Evolutionary conservation across 2,797 vertebrate genomes (phyloP).

Genomic region (Ctenopoma multispine): DNA sequence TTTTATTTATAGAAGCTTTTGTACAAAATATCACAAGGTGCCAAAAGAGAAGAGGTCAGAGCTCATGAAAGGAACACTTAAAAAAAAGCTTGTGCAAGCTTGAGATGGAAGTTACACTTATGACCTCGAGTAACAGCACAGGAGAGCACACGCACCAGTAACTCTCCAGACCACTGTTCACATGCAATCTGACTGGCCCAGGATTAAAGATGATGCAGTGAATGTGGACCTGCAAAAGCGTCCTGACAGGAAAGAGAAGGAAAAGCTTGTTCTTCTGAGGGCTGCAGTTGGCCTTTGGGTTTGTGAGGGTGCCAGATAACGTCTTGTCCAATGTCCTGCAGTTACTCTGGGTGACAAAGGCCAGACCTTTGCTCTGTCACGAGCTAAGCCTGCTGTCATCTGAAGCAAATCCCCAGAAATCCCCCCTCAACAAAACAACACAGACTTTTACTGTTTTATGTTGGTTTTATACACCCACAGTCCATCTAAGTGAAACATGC

Average conservation of each 20-base stretch:
- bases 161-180: constrained; percentile 34
- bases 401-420: constrained; percentile 68
- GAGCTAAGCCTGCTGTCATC: constrained; percentile 70
- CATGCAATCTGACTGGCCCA: constrained; percentile 50
- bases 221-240: constrained; percentile 55
- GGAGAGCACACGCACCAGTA: constrained; percentile 39
- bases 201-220: constrained; percentile 59
- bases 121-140: constrained; percentile 50
- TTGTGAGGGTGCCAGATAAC: constrained; percentile 72
- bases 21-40: constrained; percentile 33
- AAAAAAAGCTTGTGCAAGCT: constrained; percentile 42
- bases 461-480: constrained; percentile 43
- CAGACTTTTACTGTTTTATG: constrained; percentile 52
- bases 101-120: constrained; percentile 56
- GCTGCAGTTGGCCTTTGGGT: constrained; percentile 66
- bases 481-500: constrained; percentile 29
- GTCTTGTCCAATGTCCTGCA: constrained; percentile 69
- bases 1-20: constrained; percentile 27
- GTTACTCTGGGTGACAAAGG: constrained; percentile 75
- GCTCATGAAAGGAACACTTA: constrained; percentile 39
- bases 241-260: constrained; percentile 61
- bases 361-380: constrained; percentile 77
- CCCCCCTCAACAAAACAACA: constrained; percentile 65
- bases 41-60: constrained; percentile 16
- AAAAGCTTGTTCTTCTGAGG: constrained; percentile 69